A percentile compares a stretch with the other conserved stretches of the same genome.
Conservation (phyloP, 2,888 invertebrate genomes). For the Gari tellinella region DNA sequence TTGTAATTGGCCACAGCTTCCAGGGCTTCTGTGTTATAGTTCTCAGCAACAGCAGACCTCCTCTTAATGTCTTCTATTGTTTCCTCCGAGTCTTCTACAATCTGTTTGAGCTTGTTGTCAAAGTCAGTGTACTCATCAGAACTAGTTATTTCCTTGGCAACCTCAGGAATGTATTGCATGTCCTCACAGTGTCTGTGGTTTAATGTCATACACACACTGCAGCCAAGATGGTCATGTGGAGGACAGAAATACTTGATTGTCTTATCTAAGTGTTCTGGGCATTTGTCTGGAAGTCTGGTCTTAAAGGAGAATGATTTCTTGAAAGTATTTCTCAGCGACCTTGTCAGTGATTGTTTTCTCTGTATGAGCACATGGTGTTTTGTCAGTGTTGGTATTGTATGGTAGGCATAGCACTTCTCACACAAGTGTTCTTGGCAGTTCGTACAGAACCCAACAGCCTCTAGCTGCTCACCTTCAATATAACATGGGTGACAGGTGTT, state of each 20-base stretch:
- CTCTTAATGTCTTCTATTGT: no score
- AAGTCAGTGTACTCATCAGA: not conserved
- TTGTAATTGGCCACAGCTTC: no score
- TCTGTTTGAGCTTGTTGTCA: no score
- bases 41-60: no score
- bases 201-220: slow-evolving; percentile 11
- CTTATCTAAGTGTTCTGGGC: not conserved
- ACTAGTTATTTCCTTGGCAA: not conserved
- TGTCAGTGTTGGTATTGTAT: not conserved
- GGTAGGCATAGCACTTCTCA: slow-evolving; percentile 4
- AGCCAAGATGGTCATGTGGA: slow-evolving; percentile 12
- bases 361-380: slow-evolving; percentile 2
- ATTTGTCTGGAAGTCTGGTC: not conserved
- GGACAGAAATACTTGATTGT: slow-evolving; percentile 18
- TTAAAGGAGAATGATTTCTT: not conserved
- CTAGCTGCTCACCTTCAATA: not conserved
- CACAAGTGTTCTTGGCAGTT: slow-evolving; percentile 12
- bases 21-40: no score
- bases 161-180: slow-evolving; percentile 14
- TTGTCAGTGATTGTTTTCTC: not conserved
- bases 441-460: slow-evolving; percentile 7
- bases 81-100: no score
- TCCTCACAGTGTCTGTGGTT: slow-evolving; percentile 6
- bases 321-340: no score
- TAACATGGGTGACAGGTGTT: not conserved